phyloP scores from a whole-genome alignment of 2,797 vertebrate species.

The Serranus cabrilla region DNA sequence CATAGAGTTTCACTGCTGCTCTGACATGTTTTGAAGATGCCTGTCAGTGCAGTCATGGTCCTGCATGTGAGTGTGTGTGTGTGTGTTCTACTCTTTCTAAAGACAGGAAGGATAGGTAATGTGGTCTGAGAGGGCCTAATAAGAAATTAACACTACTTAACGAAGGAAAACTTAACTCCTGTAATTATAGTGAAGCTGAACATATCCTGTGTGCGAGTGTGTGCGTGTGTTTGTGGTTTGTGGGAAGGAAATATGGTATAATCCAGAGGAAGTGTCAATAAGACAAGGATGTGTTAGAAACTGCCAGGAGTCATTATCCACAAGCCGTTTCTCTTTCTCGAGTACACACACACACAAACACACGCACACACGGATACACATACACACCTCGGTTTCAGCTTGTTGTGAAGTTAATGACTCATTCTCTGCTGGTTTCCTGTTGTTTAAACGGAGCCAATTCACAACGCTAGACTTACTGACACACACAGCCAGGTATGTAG shows the following conservation, averaged over 20 bases:
- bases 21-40: slow-evolving; percentile 52
- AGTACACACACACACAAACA: background rate
- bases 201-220: slow-evolving; percentile 33
- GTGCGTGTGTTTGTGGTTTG: slow-evolving; percentile 48
- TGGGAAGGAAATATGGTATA: slow-evolving; percentile 69
- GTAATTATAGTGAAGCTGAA: slow-evolving; percentile 61
- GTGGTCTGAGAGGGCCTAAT: slow-evolving; percentile 30
- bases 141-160: slow-evolving; percentile 56
- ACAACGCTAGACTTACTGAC: slow-evolving; percentile 60
- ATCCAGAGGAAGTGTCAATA: slow-evolving; percentile 77
- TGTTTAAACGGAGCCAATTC: slow-evolving; percentile 66
- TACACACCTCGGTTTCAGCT: slow-evolving; percentile 57
- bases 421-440: slow-evolving; percentile 72
- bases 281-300: slow-evolving; percentile 67
- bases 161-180: slow-evolving; percentile 48
- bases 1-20: slow-evolving; percentile 59
- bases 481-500: slow-evolving; percentile 62
- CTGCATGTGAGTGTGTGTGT: slow-evolving; percentile 13
- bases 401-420: slow-evolving; percentile 75
- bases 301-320: slow-evolving; percentile 67
- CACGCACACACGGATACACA: slow-evolving; percentile 10
- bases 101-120: slow-evolving; percentile 46
- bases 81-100: slow-evolving; percentile 28
- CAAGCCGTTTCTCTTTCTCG: slow-evolving; percentile 19
- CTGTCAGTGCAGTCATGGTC: background rate